These are phyloP conservation scores for Ridgeia piscesae DNA, from an alignment of 1,140 invertebrate species.

Conservation along the genomic window DNA sequence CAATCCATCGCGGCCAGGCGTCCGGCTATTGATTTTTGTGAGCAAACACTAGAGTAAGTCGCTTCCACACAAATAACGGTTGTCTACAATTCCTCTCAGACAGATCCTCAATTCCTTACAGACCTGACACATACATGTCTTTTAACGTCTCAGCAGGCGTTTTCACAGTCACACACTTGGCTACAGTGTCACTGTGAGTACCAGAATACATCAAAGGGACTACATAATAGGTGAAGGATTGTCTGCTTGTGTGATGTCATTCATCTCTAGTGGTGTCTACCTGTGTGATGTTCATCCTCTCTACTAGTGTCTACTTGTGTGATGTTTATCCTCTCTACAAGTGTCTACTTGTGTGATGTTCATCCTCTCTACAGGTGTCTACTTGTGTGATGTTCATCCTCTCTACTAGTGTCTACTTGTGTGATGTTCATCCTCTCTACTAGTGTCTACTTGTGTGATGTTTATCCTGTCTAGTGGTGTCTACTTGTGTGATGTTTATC, in stretches of 20 bases:
- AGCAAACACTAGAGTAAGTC: neutral
- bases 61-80: neutral
- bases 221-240: neutral
- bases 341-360: too few species aligned
- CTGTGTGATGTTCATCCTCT: too few species aligned
- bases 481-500: too few species aligned
- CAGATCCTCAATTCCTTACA: neutral
- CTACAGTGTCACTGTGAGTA: too few species aligned
- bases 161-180: neutral
- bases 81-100: neutral
- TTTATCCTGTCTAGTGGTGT: too few species aligned
- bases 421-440: too few species aligned
- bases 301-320: too few species aligned
- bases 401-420: too few species aligned
- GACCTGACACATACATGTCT: neutral
- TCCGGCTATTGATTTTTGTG: slow-evolving; percentile 1
- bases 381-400: neutral
- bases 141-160: neutral
- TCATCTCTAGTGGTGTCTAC: too few species aligned
- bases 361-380: neutral
- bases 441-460: too few species aligned
- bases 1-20: neutral
- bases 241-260: neutral
- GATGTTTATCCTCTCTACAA: too few species aligned
- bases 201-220: too few species aligned